Base-by-base conservation (phyloP, 2,888 invertebrate genomes). In the Drosophila differens region DNA sequence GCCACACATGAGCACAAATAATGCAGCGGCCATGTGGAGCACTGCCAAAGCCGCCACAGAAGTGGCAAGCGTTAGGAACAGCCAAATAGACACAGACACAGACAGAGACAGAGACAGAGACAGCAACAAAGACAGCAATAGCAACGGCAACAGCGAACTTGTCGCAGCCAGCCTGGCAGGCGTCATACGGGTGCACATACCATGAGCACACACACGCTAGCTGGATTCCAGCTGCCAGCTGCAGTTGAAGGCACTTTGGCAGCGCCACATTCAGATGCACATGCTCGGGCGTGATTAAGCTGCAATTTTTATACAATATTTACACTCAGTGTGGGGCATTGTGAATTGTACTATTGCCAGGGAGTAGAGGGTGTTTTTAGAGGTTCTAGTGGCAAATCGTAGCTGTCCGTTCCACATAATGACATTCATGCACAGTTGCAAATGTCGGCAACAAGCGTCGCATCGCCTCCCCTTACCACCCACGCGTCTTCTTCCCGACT, bases 261-360 rank as follows among this genome's bases (percentile, higher is more conserved):
- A 86, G 55, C 70, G 76, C 64, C 53, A 65, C 59, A 80, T 85
- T 69, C 84, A 58, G 69, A 35, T 69, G 69, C 70, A 70, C 81
- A 76, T 83, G 81, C 76, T 78, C 61, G 58, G 77, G 71, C 83
- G 89, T 85, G 89, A 85, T 85, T 85, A 85, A 85, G 89, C 83
- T 85, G 87, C 85, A 87, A 87, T 89, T 85, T 86, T 85, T 89
- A 87, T 81, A 79, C 72, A 82, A 89, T 89, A 85, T 85, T 85
- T 87, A 75, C 81, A 81, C 70, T 61, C 57, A 47, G 63, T 62
- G 66, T 52, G 52, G 73, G 39, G 57, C 70, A 61, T 61, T 35
- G 47, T 55, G 77, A 70, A 67, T 61, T 61, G 53, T 35, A 28
- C 4, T 12, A 54, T 54, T 22, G 54, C 22, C 12, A n/a, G 25